Conservation (phyloP, 2,888 invertebrate genomes). For the Orthosia gothica region DNA sequence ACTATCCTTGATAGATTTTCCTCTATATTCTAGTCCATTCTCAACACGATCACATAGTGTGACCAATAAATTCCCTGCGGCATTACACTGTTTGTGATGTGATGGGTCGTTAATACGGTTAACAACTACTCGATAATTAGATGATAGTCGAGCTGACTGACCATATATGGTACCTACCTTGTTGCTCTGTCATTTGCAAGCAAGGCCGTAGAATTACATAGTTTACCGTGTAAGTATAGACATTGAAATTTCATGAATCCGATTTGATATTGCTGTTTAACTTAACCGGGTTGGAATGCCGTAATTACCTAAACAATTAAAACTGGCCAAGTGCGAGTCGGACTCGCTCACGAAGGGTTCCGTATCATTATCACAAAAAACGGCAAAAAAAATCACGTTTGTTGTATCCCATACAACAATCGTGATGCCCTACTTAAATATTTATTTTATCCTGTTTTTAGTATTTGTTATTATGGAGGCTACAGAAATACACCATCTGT, state of each 20-base stretch:
- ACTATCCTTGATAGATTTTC: neutral
- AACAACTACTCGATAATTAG: conserved; percentile 26
- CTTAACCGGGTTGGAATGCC: too few species aligned
- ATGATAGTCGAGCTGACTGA: conserved; percentile 24
- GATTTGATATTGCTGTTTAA: neutral
- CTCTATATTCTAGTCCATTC: neutral
- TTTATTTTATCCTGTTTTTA: too few species aligned
- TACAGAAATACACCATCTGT: too few species aligned
- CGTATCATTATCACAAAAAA: too few species aligned
- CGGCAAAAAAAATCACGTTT: too few species aligned
- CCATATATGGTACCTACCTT: neutral
- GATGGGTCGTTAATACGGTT: conserved; percentile 27
- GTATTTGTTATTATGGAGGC: too few species aligned
- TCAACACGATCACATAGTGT: neutral
- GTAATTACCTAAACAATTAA: too few species aligned
- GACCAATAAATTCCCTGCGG: conserved; percentile 9
- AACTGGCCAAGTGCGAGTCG: too few species aligned
- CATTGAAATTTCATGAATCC: neutral
- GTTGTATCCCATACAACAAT: too few species aligned
- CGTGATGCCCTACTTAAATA: too few species aligned
- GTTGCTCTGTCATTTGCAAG: conserved; percentile 8
- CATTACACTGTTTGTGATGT: conserved; percentile 31
- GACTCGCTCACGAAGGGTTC: too few species aligned
- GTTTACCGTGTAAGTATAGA: neutral
- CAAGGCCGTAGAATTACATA: neutral